Base-by-base conservation (phyloP, 2,888 invertebrate genomes). In the Lasius platythorax region DNA sequence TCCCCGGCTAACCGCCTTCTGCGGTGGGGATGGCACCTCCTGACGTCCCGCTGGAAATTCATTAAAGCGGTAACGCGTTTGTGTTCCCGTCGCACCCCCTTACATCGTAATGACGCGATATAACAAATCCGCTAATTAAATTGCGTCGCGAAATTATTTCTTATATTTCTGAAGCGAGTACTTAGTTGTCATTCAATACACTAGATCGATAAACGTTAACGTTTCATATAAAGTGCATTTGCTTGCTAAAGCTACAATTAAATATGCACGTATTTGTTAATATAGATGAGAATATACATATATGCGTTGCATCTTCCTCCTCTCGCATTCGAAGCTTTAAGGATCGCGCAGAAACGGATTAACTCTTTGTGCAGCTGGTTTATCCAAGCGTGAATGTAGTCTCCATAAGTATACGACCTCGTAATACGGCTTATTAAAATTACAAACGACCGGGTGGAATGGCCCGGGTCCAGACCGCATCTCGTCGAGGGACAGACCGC, bases 381-480 rank as follows among this genome's bases (percentile, higher is more conserved):
- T 68, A 18, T 30, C 82, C 82, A 84, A 90, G 91, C 91, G n/a
- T 53, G 89, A 89, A 90, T 91, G 91, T 86, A 85, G 89, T 92
- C 90, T 87, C 88, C 86, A 89, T 89, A 90, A 89, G 86, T 88
- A 66, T 64, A 88, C 84, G 89, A 88, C 87, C 89, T 90, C 91
- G 92, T 94, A 93, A 94, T 93, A 93, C 88, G 92, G 93, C 93
- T 95, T 94, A 95, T 95, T 95, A 95, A 94, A 95, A 94, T 95
- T 94, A 94, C 94, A 94, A 89, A 87, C 87, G 87, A 78, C 83
- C 56, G 58, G 84, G 85, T 78, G 78, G 82, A 85, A 89, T 89
- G 93, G 90, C 91, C 89, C 85, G 88, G 88, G 88, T 87, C 85
- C 82, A 87, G 89, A 94, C 94, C 94, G 89, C 93, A 94, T 92